Conservation (phyloP, 23 tunicate genomes). For the Aplidium turbinatum region DNA sequence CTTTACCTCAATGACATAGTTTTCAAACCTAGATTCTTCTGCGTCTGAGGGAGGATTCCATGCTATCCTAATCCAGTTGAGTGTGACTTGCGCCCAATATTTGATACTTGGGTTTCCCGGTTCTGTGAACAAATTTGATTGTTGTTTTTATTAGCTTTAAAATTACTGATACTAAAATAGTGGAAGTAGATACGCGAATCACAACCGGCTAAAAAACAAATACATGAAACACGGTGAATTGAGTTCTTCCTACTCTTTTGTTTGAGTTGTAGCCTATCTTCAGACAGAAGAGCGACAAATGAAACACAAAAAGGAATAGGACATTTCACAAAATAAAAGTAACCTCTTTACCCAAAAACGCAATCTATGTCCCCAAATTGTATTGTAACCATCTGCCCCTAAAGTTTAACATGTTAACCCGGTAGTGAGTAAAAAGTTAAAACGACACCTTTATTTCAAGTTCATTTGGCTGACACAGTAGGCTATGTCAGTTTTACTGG, state of each 20-base stretch:
- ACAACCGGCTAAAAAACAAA: neutral
- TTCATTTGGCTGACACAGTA: too few relatives aligned
- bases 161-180: neutral
- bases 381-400: too few relatives aligned
- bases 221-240: neutral
- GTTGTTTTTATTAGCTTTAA: neutral
- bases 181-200: neutral
- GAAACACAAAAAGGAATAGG: neutral
- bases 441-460: too few relatives aligned
- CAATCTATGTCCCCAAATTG: neutral
- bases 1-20: conserved; percentile 44
- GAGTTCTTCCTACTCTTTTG: neutral
- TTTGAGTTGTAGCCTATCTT: neutral
- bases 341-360: neutral
- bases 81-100: conserved; percentile 66
- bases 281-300: neutral
- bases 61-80: conserved; percentile 39
- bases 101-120: conserved; percentile 52
- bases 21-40: conserved; percentile 13
- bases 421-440: too few relatives aligned
- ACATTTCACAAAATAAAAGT: neutral
- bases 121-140: conserved; percentile 10
- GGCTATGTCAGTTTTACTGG: too few relatives aligned
- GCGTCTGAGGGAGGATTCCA: conserved; percentile 45
- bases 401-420: too few relatives aligned